These are phyloP conservation scores for Campylomormyrus tamandua DNA, from an alignment of 2,113 vertebrate species.

Conservation along the genomic window DNA sequence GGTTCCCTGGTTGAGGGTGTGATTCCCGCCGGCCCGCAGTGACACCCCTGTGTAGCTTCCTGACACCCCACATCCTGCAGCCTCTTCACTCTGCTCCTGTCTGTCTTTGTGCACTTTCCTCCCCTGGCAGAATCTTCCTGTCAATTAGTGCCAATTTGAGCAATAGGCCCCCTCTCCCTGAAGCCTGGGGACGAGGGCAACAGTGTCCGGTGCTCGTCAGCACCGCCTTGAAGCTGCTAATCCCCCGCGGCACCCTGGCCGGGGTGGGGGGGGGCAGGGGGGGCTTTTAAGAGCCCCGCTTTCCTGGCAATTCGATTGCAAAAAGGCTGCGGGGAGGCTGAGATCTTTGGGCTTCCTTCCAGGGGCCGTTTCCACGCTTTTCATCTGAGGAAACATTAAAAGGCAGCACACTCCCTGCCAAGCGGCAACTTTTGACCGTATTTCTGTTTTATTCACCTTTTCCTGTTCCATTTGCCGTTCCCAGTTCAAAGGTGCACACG, in stretches of 20 bases:
- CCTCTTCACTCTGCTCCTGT: not conserved
- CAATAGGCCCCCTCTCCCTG: constrained; percentile 10
- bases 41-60: not conserved
- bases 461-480: not conserved
- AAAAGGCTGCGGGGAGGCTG: not conserved
- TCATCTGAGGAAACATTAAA: constrained; percentile 3
- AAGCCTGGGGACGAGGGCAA: constrained; percentile 8
- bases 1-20: not conserved
- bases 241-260: constrained; percentile 13
- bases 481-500: not conserved
- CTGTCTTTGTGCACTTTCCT: not conserved
- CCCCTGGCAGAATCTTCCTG: not conserved
- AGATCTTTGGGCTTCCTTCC: constrained; percentile 8
- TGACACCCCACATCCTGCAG: not conserved
- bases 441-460: constrained; percentile 4
- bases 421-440: not conserved
- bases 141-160: constrained; percentile 23
- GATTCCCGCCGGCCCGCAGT: not conserved
- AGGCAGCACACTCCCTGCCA: not conserved
- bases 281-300: constrained; percentile 7
- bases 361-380: not conserved
- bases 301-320: constrained; percentile 8
- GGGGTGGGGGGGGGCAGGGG: not conserved
- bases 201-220: not conserved
- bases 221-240: constrained; percentile 21